A percentile compares a stretch with the other conserved stretches of the same genome.
phyloP scores from a whole-genome alignment of 2,797 vertebrate species.

The Coracias cyanogaster region DNA sequence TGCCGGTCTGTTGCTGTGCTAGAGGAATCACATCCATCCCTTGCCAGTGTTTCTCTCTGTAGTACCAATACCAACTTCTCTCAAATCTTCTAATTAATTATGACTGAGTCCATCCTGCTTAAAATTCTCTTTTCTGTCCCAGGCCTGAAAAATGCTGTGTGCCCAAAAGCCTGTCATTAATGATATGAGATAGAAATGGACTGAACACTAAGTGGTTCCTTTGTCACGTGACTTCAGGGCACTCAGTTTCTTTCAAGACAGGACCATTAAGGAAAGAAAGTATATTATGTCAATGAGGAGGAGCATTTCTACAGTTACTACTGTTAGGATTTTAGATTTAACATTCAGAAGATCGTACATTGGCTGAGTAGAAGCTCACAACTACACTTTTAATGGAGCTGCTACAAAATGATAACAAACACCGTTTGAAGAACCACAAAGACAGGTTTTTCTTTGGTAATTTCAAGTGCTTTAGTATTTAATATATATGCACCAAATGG shows the following conservation, averaged over 20 bases:
- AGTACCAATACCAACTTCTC: neutral
- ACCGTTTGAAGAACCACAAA: slow-evolving; percentile 54
- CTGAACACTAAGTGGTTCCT: neutral
- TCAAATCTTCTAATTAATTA: neutral
- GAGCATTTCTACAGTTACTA: neutral
- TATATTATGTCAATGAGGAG: neutral
- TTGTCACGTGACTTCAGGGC: neutral
- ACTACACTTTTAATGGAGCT: neutral
- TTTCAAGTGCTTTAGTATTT: slow-evolving; percentile 55
- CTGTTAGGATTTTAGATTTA: neutral
- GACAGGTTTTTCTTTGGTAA: slow-evolving; percentile 31
- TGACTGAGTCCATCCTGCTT: neutral
- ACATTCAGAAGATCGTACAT: neutral
- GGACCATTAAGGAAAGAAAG: neutral
- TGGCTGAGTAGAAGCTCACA: neutral
- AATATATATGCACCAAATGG: neutral
- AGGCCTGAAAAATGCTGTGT: neutral
- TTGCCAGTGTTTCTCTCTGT: neutral
- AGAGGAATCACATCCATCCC: neutral
- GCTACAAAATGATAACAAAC: slow-evolving; percentile 37
- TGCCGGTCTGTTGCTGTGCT: neutral
- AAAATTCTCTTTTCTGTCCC: neutral
- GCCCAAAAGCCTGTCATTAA: neutral
- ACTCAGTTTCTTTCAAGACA: neutral
- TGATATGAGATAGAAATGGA: neutral